Evolutionary conservation across 2,888 invertebrate species (phyloP).

Genomic region (Danaus chrysippus): DNA sequence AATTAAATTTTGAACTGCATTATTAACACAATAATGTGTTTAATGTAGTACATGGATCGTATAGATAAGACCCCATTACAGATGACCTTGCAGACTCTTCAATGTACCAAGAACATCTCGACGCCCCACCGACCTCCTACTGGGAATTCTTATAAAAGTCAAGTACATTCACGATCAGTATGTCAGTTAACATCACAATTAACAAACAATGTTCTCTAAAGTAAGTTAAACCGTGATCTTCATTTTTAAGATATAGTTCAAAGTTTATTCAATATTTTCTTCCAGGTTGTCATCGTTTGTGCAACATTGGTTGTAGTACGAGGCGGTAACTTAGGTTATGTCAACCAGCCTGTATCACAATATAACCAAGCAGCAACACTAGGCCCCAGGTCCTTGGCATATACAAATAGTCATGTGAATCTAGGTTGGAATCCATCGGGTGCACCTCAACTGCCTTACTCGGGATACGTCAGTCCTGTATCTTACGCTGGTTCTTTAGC

Average conservation of each 20-base stretch:
- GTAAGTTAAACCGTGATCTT: slow-evolving; percentile 47
- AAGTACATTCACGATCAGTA: slow-evolving; percentile 60
- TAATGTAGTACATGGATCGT: too few species aligned
- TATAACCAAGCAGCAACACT: slow-evolving; percentile 13
- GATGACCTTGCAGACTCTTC: slow-evolving; percentile 52
- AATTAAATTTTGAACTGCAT: too few species aligned
- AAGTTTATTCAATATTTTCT: slow-evolving; percentile 19
- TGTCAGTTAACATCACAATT: slow-evolving; percentile 66
- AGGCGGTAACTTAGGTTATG: slow-evolving; percentile 67
- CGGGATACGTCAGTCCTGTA: slow-evolving; percentile 15
- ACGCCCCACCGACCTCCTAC: slow-evolving; percentile 65
- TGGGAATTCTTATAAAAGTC: slow-evolving; percentile 73
- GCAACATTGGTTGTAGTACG: slow-evolving; percentile 65
- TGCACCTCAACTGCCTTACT: slow-evolving; percentile 21
- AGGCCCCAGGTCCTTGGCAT: slow-evolving; percentile 17
- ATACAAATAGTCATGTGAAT: neutral
- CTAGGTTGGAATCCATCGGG: slow-evolving; percentile 8
- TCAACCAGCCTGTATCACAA: slow-evolving; percentile 36
- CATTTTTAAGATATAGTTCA: slow-evolving; percentile 7
- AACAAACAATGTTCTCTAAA: slow-evolving; percentile 68
- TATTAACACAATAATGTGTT: too few species aligned
- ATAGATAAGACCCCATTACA: too few species aligned
- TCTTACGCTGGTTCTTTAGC: slow-evolving; percentile 17
- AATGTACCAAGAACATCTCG: slow-evolving; percentile 50
- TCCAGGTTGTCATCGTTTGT: slow-evolving; percentile 60